Evolutionary conservation across 1,140 invertebrate genomes (phyloP).

Genomic region (Drosophila pallidifrons): DNA sequence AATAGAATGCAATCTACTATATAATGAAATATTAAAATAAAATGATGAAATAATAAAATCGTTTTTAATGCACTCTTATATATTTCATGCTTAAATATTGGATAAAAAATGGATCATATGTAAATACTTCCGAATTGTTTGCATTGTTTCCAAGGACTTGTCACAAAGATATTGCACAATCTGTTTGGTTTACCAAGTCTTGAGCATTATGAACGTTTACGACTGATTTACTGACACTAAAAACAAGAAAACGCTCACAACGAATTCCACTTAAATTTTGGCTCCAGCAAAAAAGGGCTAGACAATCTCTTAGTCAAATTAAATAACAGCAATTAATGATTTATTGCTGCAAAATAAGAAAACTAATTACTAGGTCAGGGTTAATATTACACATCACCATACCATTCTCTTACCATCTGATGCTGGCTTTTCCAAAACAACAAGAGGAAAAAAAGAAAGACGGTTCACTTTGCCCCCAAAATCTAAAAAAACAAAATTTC

Average conservation of each 20-base stretch:
- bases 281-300: slow-evolving; percentile 24
- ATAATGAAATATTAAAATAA: too few relatives aligned
- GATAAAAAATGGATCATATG: too few relatives aligned
- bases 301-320: slow-evolving; percentile 40
- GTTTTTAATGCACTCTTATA: too few relatives aligned
- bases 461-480: background rate
- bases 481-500: background rate
- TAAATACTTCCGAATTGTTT: background rate
- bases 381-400: slow-evolving; percentile 17
- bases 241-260: background rate
- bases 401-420: slow-evolving; percentile 22
- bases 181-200: background rate
- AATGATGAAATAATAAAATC: too few relatives aligned
- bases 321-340: slow-evolving; percentile 26
- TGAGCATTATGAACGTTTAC: background rate
- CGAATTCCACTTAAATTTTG: slow-evolving; percentile 9
- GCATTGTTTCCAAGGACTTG: slow-evolving; percentile 29
- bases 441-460: slow-evolving; percentile 9
- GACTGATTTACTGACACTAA: slow-evolving; percentile 22
- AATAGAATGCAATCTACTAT: too few relatives aligned
- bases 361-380: slow-evolving; percentile 53
- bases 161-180: slow-evolving; percentile 18
- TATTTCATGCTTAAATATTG: too few relatives aligned
- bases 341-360: slow-evolving; percentile 24
- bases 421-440: slow-evolving; percentile 3